Conservation (phyloP, 2,888 invertebrate genomes). For the Catocala sponsa region DNA sequence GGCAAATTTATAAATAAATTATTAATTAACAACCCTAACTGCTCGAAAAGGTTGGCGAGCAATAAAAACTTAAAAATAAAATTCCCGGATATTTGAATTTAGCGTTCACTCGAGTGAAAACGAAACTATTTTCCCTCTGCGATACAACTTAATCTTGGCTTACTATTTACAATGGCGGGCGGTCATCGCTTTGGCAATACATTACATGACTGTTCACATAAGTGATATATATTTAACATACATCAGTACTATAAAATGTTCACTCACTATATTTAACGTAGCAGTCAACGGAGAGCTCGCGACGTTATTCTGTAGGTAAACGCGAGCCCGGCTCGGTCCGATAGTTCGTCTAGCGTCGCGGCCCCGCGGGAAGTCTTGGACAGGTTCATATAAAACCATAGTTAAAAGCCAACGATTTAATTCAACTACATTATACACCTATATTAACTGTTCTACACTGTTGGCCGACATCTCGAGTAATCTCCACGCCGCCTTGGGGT, state of each 20-base stretch:
- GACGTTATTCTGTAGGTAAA: slow-evolving; percentile 23
- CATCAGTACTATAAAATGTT: slow-evolving; percentile 31
- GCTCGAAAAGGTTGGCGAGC: slow-evolving; percentile 43
- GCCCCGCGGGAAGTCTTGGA: slow-evolving; percentile 43
- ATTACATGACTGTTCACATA: slow-evolving; percentile 30
- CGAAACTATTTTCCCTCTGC: slow-evolving; percentile 49
- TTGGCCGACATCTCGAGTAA: slow-evolving; percentile 96
- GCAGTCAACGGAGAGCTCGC: slow-evolving; percentile 28
- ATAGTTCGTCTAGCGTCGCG: slow-evolving; percentile 32
- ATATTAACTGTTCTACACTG: slow-evolving; percentile 95
- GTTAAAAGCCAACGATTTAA: slow-evolving; percentile 73
- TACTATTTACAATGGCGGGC: slow-evolving; percentile 45
- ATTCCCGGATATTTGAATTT: slow-evolving; percentile 33
- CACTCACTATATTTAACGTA: slow-evolving; percentile 36
- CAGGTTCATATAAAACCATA: slow-evolving; percentile 62
- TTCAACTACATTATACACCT: slow-evolving; percentile 69
- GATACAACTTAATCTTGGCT: slow-evolving; percentile 40
- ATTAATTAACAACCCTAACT: slow-evolving; percentile 18
- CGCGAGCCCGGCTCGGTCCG: slow-evolving; percentile 22
- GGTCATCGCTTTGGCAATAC: slow-evolving; percentile 35
- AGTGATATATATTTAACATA: slow-evolving; percentile 38
- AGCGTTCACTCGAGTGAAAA: slow-evolving; percentile 42
- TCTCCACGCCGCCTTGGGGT: slow-evolving; percentile 98
- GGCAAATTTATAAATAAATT: slow-evolving; percentile 3
- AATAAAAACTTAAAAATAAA: slow-evolving; percentile 50